Conservation (phyloP, 2,797 vertebrate species). For the Varecia variegata region DNA sequence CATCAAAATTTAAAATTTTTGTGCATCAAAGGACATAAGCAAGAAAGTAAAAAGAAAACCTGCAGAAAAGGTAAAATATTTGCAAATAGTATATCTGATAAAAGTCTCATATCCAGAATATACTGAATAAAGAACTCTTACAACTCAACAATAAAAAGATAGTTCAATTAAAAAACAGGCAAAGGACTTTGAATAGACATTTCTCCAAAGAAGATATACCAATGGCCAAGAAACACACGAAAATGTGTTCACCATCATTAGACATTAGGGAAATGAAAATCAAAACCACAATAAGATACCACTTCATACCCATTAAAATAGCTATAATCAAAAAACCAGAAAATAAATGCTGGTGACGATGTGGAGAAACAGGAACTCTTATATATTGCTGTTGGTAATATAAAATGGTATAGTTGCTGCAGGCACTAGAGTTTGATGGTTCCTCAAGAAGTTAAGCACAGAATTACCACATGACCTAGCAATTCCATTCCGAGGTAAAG, state of each 20-base stretch:
- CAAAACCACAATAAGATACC: background rate
- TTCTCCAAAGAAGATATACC: background rate
- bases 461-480: background rate
- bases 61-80: background rate
- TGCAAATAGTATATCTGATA: background rate
- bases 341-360: background rate
- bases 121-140: background rate
- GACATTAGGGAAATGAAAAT: conserved; percentile 12
- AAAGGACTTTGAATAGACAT: background rate
- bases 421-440: background rate
- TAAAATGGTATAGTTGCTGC: background rate
- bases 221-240: background rate
- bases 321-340: background rate
- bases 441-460: background rate
- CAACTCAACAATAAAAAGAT: background rate
- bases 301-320: background rate
- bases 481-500: background rate
- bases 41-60: background rate
- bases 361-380: background rate
- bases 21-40: background rate
- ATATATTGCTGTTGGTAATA: background rate
- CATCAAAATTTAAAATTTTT: background rate
- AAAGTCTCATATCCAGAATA: background rate
- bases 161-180: background rate
- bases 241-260: background rate